Evolutionary conservation across 37 sponge, comb jelly and placozoan species (phyloP), one percentile per base, ranked within the genome.

Genomic region (Crambe crambe): DNA sequence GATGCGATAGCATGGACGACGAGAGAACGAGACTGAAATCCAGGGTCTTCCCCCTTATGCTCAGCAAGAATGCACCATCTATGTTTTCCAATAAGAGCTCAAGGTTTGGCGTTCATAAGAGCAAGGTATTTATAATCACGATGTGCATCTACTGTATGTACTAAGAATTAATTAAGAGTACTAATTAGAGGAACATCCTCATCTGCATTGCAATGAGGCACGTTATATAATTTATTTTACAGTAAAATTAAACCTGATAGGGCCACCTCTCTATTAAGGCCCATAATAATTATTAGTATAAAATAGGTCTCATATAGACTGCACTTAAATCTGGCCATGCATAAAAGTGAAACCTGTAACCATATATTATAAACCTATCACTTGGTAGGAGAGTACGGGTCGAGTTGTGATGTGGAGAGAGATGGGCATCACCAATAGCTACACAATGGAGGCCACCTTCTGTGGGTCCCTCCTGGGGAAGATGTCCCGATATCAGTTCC

Each of bases 401-500:
- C 86, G 99, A 27, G 89, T 98, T 5, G 88, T 88, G 70, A 95
- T 98, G 94, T 98, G 99, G 99, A 80, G 87, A 57, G 87, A 95
- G 66, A 86, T 93, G 83, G 96, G 96, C 32, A 90, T 98, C 22
- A 61, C 74, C 56, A 98, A 98, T 82, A 93, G 94, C 85, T 98
- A 89, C 81, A 98, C 99, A 1, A 89, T 96, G 89, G 99, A 98
- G 85, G 90, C 96, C 29, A 91, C 96, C 70, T 97, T 91, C 86
- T 97, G 94, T 71, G 97, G 97, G 25, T 85, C 92, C 26, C 77
- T 20, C 0, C 76, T 89, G 69, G 93, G 93, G 9, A 79, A 72
- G 62, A 76, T 59, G 58, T 30, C 37, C 1, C 76, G 74, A 43
- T 57, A 44, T 68, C 96, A 95, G 73, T 98, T 98, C 85, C 73